Conservation (phyloP, 2,888 invertebrate species). For the Lottia scabra region DNA sequence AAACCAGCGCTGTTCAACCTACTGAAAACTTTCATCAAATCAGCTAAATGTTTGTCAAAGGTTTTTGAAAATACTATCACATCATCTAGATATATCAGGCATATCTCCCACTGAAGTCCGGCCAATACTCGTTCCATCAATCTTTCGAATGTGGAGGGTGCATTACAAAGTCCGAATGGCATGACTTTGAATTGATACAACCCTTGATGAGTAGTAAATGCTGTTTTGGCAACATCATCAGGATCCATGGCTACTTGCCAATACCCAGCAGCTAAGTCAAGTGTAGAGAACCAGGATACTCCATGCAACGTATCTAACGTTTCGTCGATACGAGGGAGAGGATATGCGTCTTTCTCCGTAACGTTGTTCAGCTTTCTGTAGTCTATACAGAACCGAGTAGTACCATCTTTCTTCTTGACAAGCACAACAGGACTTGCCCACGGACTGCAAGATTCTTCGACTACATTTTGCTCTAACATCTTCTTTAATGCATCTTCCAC, state of each 20-base stretch:
- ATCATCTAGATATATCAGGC: constrained; percentile 39
- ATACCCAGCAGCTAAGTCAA: constrained; percentile 39
- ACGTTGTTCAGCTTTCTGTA: constrained; percentile 20
- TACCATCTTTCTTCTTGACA: constrained; percentile 23
- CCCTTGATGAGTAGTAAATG: constrained; percentile 32
- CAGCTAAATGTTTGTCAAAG: constrained; percentile 22
- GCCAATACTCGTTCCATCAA: constrained; percentile 35
- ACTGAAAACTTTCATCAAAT: constrained; percentile 33
- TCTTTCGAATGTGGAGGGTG: constrained; percentile 37
- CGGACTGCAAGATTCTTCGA: constrained; percentile 18
- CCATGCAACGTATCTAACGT: constrained; percentile 34
- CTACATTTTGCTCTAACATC: constrained; percentile 19
- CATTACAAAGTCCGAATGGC: constrained; percentile 22
- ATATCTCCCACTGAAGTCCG: constrained; percentile 26
- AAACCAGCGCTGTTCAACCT: constrained; percentile 34
- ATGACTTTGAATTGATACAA: constrained; percentile 29
- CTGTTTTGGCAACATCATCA: constrained; percentile 35
- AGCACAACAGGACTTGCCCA: constrained; percentile 26
- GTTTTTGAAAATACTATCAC: constrained; percentile 31
- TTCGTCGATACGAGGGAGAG: constrained; percentile 27
- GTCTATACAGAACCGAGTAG: constrained; percentile 27
- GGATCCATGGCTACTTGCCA: constrained; percentile 39
- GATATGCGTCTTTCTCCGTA: constrained; percentile 24
- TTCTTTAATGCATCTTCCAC: background rate
- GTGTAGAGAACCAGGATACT: constrained; percentile 28